These are phyloP conservation scores for Cyrtorhinus lividipennis DNA, from an alignment of 1,140 invertebrate genomes.

Conservation along the genomic window DNA sequence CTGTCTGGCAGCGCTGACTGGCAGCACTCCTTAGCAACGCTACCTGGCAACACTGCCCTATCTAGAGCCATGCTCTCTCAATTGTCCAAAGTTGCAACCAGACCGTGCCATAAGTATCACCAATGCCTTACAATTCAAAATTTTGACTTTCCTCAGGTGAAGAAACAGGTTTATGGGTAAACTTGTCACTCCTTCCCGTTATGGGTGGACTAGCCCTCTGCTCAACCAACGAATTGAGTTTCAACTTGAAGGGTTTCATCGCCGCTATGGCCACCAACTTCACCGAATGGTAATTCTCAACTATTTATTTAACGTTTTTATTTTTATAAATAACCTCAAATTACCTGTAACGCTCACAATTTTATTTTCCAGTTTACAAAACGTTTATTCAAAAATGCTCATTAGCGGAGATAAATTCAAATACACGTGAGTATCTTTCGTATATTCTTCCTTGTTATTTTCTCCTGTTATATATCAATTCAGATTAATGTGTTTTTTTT, in stretches of 20 bases:
- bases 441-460: conserved; percentile 14
- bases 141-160: too few species aligned
- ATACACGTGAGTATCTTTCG: conserved; percentile 49
- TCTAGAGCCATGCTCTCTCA: too few species aligned
- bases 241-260: conserved; percentile 58
- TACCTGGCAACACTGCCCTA: too few species aligned
- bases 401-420: conserved; percentile 64
- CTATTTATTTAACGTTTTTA: conserved; percentile 19
- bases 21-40: too few species aligned
- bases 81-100: too few species aligned
- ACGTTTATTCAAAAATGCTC: conserved; percentile 71
- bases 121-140: too few species aligned
- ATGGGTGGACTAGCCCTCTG: conserved; percentile 72
- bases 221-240: conserved; percentile 67
- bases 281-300: conserved; percentile 60
- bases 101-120: too few species aligned
- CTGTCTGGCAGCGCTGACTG: too few species aligned
- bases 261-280: conserved; percentile 68
- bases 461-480: too few species aligned
- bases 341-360: conserved; percentile 1
- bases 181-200: conserved; percentile 66
- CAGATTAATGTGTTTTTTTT: too few species aligned
- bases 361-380: conserved; percentile 47
- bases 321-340: conserved; percentile 13
- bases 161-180: conserved; percentile 57